Evolutionary conservation across 2,113 vertebrate species (phyloP), one percentile per base, ranked within the genome.

Genomic region (Nannospalax galili): DNA sequence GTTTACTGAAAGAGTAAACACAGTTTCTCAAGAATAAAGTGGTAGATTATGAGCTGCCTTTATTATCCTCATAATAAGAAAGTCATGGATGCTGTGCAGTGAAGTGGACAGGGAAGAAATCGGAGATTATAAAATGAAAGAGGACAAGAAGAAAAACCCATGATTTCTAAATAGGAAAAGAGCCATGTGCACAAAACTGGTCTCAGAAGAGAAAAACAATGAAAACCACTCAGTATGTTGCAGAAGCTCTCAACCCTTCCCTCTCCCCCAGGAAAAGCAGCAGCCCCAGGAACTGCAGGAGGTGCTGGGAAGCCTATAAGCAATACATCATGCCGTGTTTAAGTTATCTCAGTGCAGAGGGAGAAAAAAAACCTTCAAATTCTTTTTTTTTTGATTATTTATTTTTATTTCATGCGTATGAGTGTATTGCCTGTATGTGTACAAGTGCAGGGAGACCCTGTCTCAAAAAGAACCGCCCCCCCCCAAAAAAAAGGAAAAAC

Each of bases 91-190:
- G 62, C 40, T 81, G n/a, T 37, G 74, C 75, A 86, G 86, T 72
- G 52, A 85, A 86, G 72, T 30, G 8, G 15, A 89, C n/a, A 62
- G 1, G 40, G 20, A 87, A 90, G 37, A n/a, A 40, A 74, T 62
- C 64, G 82, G 19, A 40, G 22, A 24, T 37, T 84, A 56, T 84
- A 75, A 84, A 88, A 60, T 78, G 75, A 94, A 42, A 19, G 28
- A 94, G 70, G 48, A 35, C 1, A 92, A 80, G 69, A 80, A 86
- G 42, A 85, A 89, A 95, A 90, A n/a, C 37, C 56, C 9, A 90
- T 88, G 81, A 87, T 84, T 84, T 84, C 70, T 73, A 88, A 92
- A 64, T 15, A 95, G 37, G 75, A 84, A 60, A 82, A 79, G 56
- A 84, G 40, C 10, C 45, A 69, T 14, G 24, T 32, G 84, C 35